Percentiles rank a stretch among this genome's conserved stretches.
phyloP scores from a whole-genome alignment of 2,113 vertebrate genomes.

The Pelecanoides urinatrix region DNA sequence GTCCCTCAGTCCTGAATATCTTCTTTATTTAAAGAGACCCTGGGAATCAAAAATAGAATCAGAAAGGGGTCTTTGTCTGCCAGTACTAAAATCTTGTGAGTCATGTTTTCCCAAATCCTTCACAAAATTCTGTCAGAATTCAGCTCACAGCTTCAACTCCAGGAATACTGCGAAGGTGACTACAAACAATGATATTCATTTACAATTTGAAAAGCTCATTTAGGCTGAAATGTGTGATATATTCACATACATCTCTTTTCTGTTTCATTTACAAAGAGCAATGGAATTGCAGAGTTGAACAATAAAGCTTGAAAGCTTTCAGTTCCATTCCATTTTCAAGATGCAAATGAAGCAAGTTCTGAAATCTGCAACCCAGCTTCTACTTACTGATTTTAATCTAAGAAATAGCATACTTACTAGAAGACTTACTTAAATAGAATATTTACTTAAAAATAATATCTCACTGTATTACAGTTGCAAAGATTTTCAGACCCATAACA shows the following conservation, averaged over 20 bases:
- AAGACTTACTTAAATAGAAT: neutral
- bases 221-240: neutral
- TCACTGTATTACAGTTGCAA: neutral
- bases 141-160: conserved; percentile 15
- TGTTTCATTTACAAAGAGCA: conserved; percentile 34
- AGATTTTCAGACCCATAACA: neutral
- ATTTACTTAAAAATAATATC: conserved; percentile 4
- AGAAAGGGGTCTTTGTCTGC: conserved; percentile 51
- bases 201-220: conserved; percentile 20
- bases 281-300: conserved; percentile 8
- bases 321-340: conserved; percentile 14
- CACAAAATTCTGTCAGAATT: conserved; percentile 18
- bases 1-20: conserved; percentile 13
- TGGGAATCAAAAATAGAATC: conserved; percentile 13
- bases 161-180: conserved; percentile 21
- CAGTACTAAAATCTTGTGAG: conserved; percentile 12
- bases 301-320: conserved; percentile 49
- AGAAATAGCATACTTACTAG: neutral
- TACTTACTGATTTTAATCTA: conserved; percentile 7
- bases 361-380: neutral
- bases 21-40: conserved; percentile 15
- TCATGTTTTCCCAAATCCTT: conserved; percentile 36
- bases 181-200: conserved; percentile 7
- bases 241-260: neutral
- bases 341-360: conserved; percentile 41